Evolutionary conservation across 2,888 invertebrate genomes (phyloP).

Genomic region (Brachylomia viminalis): DNA sequence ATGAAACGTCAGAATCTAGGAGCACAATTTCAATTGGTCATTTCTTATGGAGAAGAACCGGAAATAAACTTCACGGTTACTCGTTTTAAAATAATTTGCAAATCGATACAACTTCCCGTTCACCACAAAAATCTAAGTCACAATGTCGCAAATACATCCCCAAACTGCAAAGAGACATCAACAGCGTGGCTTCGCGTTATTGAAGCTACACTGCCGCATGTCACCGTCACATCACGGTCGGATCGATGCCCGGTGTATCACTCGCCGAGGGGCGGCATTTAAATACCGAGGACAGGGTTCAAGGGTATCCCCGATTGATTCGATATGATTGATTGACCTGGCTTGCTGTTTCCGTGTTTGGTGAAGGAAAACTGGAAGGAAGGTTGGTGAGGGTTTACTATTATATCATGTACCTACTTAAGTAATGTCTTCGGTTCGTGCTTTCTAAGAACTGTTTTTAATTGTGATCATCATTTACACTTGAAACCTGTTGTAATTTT

Average conservation of each 20-base stretch:
- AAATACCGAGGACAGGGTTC: slow-evolving; percentile 59
- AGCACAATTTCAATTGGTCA: neutral
- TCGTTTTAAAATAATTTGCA: neutral
- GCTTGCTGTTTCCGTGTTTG: slow-evolving; percentile 42
- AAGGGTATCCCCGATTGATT: slow-evolving; percentile 60
- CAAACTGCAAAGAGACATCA: slow-evolving; percentile 11
- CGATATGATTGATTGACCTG: slow-evolving; percentile 46
- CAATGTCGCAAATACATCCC: slow-evolving; percentile 15
- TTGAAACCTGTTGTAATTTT: neutral
- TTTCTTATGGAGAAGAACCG: neutral
- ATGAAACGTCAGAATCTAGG: neutral
- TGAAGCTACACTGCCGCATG: slow-evolving; percentile 48
- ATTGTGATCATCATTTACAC: neutral
- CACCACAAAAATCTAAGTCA: neutral
- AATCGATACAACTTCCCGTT: neutral
- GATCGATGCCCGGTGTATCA: slow-evolving; percentile 57
- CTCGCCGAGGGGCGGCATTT: slow-evolving; percentile 44
- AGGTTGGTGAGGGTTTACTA: slow-evolving; percentile 22
- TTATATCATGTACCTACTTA: neutral
- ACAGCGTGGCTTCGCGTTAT: slow-evolving; percentile 26
- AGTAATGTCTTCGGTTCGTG: neutral
- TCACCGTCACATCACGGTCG: slow-evolving; percentile 36
- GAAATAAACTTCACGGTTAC: neutral
- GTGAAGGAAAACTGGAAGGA: neutral
- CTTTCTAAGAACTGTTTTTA: neutral